Evolutionary conservation across 2,113 vertebrate species (phyloP).

Genomic region (Fregata magnificens): DNA sequence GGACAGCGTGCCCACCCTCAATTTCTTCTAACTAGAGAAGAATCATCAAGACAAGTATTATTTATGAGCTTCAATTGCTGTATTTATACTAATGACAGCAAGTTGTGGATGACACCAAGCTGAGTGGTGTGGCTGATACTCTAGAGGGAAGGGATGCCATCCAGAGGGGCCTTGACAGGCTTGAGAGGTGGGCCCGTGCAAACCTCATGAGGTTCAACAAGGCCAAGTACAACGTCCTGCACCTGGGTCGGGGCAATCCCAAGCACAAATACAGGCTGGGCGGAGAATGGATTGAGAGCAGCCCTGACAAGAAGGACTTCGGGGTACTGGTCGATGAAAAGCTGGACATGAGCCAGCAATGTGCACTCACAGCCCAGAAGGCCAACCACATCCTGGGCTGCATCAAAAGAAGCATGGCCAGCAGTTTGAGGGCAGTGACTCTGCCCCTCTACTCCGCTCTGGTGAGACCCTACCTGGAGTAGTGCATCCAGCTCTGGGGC

Average conservation of each 20-base stretch:
- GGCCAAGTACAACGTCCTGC: not conserved
- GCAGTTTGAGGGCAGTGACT: accelerated
- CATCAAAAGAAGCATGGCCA: not conserved
- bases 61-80: not conserved
- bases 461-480: not conserved
- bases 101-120: not conserved
- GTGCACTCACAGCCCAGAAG: not conserved
- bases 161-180: not conserved
- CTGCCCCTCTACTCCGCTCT: not conserved
- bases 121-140: not conserved
- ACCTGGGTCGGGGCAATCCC: accelerated
- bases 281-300: not conserved
- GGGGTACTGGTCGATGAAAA: not conserved
- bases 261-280: not conserved
- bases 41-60: not conserved
- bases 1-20: not conserved
- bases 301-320: not conserved
- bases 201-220: not conserved
- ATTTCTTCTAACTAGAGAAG: not conserved
- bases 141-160: not conserved
- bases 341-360: accelerated
- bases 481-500: accelerated
- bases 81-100: not conserved
- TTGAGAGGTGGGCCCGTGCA: accelerated
- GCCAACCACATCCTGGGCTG: not conserved